Base-by-base conservation (phyloP, 1,140 invertebrate species). In the Cydia amplana region DNA sequence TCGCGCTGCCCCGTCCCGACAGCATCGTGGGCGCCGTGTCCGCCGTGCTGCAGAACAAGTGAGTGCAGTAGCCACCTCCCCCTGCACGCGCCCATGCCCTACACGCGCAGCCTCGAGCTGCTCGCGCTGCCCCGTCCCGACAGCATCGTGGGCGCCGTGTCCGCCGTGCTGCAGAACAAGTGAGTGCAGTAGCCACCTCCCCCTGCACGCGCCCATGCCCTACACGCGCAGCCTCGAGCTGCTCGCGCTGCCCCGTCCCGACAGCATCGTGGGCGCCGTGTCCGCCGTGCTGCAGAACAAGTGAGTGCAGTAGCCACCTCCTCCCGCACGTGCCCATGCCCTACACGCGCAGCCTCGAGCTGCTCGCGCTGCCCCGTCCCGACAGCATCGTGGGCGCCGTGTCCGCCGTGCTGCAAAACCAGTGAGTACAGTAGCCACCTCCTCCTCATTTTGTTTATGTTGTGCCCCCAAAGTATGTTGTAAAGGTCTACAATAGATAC, bases 241-340 rank as follows among this genome's bases (percentile, higher is more conserved):
- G 1, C 93, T 94, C 32, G 96, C 98, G 14, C 88, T 99, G 67
- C 99, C 99, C 65, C 95, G 95, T 80, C 88, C 95, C 0, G 84
- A 93, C 14, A 95, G 97, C 86, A 93, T 97, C 16, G 94, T 95
- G 0, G 88, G 93, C 28, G 95, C 95, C 32, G 95, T 95, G 2
- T 94, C 95, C 67, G 96, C 95, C 93, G 89, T 97, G 73, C 90
- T 97, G 10, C 82, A 80, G 32, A 87, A 86, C 85, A 85, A 77
- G 87, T 87, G 18, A 73, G 79, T 78, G 23, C 18, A 94, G 94
- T 97, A 43, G 99, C 99, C 28, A 99, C 99, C 98, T 98, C 99
- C 40, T n/a, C 12, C 40, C 12, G 40, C 40, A 99, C 94, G 94
- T 97, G 46, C 99, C 99, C 32, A 99, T 99, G 98, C 98, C 99